These are phyloP conservation scores for Ispidina lecontei DNA, from an alignment of 2,797 vertebrate species.

Conservation along the genomic window DNA sequence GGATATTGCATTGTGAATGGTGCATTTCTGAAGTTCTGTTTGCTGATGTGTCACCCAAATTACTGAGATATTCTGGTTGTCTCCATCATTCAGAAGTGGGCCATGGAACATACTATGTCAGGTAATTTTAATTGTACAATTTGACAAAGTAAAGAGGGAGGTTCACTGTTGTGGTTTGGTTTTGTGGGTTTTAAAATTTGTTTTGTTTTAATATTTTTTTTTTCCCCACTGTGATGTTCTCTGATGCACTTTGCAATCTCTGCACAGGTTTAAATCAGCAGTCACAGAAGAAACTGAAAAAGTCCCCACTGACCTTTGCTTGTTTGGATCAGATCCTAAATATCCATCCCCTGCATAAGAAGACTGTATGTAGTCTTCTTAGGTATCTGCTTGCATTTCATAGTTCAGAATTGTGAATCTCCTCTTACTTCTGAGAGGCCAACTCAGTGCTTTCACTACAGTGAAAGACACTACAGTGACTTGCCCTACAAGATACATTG, in stretches of 20 bases:
- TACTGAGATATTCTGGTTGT: background rate
- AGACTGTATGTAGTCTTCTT: background rate
- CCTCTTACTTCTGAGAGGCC: background rate
- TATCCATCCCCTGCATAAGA: background rate
- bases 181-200: background rate
- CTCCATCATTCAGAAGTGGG: background rate
- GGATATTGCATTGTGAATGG: background rate
- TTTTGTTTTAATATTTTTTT: background rate
- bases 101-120: background rate
- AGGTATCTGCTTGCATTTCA: background rate
- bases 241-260: background rate
- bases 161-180: background rate
- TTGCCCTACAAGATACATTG: background rate
- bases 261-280: background rate
- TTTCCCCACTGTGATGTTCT: background rate
- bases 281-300: background rate
- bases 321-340: slow-evolving; percentile 4
- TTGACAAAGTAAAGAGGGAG: background rate
- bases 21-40: background rate
- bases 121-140: background rate
- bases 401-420: slow-evolving; percentile 3
- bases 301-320: background rate
- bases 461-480: too few species aligned
- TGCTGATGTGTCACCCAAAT: background rate
- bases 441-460: background rate